Percentiles rank a stretch among this genome's conserved stretches.
These are phyloP conservation scores for Fragum whitleyi DNA, from an alignment of 2,888 invertebrate species.

Conservation along the genomic window DNA sequence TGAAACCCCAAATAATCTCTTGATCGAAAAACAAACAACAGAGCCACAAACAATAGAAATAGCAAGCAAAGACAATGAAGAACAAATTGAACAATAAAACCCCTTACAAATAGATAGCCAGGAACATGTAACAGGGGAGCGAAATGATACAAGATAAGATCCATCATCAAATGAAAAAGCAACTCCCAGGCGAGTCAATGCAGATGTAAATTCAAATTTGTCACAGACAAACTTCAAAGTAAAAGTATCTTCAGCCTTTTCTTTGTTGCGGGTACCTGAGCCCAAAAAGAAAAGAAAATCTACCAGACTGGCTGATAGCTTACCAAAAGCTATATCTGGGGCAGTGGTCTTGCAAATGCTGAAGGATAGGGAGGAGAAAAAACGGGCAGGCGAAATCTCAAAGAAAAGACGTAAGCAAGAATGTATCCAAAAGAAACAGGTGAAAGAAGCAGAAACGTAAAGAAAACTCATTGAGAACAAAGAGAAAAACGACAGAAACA, in stretches of 20 bases:
- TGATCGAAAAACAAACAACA: no score
- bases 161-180: no score
- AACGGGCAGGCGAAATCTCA: neutral
- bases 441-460: conserved; percentile 11
- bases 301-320: conserved; percentile 30
- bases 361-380: conserved; percentile 1
- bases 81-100: no score
- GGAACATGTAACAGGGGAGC: no score
- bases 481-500: neutral
- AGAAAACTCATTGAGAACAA: neutral
- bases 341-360: conserved; percentile 22
- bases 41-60: neutral
- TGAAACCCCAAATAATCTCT: neutral
- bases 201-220: no score
- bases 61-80: neutral
- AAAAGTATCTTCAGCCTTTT: neutral
- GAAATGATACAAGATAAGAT: no score
- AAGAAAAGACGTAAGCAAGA: conserved; percentile 3
- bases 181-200: no score
- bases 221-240: neutral
- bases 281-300: no score
- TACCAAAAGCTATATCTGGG: conserved; percentile 39
- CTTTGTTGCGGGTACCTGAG: neutral
- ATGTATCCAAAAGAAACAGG: neutral
- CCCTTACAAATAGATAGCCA: neutral